Base-by-base conservation (phyloP, 2,888 invertebrate genomes). In the Tetrapedia diversipes region DNA sequence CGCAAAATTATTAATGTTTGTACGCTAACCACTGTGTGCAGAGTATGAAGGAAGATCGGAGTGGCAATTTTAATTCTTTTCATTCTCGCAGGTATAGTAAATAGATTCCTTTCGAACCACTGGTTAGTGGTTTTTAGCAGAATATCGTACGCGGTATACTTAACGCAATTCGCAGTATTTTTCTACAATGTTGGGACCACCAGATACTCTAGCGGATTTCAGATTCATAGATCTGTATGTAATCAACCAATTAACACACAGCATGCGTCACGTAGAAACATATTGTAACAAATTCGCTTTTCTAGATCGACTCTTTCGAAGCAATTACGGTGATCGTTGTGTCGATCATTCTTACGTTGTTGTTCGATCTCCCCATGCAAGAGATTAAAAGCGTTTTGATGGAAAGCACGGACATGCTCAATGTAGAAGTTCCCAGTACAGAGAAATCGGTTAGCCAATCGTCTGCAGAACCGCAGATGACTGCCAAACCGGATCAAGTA, bases 291-390 rank as follows among this genome's bases (percentile, higher is more conserved):
- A n/a, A n/a, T n/a, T n/a, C n/a, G n/a, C 8, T 14, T 63, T 79
- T 83, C 47, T 92, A 95, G 95, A 86, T 95, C 11, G 93, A 94
- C 84, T 81, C 93, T 0, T 90, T 93, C 83, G 95, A 95, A 92
- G 91, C 94, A 70, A 86, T 90, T 14, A 86, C 90, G 29, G 94
- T 95, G 70, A 73, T 95, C 45, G 56, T 93, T 22, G 90, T 93
- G 56, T 94, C 95, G 0, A 88, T 92, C 16, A 76, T 94, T 53
- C 82, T 95, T 72, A 94, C 95, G 0, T 86, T 95, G 64, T 92
- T 95, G 43, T 94, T 95, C 71, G 94, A 95, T 84, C 93, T 94
- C 82, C 95, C 95, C 3, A 94, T 95, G 92, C 95, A 95, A 86
- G 93, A 93, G 83, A 89, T 93, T 7, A 93, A 93, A 79, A 92